These are phyloP conservation scores for Cryptoprocta ferox DNA, from an alignment of 2,797 vertebrate species.

Conservation along the genomic window DNA sequence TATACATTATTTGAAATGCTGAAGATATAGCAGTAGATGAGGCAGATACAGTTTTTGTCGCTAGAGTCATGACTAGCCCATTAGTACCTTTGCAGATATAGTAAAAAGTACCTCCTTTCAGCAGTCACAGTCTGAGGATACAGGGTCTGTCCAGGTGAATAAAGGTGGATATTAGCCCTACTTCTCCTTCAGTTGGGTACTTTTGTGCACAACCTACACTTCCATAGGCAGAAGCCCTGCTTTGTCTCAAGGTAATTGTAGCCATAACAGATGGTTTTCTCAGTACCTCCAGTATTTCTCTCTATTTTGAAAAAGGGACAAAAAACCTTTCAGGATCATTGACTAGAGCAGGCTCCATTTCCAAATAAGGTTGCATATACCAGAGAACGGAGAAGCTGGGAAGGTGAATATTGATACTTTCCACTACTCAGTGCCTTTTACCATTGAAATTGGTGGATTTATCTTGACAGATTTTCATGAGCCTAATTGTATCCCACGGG, in stretches of 20 bases:
- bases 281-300: background rate
- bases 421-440: background rate
- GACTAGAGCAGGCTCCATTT: background rate
- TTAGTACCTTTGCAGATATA: background rate
- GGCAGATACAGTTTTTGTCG: background rate
- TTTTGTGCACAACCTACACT: background rate
- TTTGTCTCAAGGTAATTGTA: background rate
- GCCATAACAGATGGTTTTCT: background rate
- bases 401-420: background rate
- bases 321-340: background rate
- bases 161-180: background rate
- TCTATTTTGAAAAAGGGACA: slow-evolving; percentile 6
- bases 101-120: background rate
- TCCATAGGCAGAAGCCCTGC: background rate
- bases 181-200: background rate
- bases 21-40: background rate
- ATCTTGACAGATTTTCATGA: background rate
- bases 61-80: background rate
- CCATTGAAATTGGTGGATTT: background rate
- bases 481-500: background rate
- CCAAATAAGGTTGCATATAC: background rate
- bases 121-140: background rate
- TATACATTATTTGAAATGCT: background rate
- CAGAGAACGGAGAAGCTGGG: background rate
- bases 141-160: background rate